These are phyloP conservation scores for Zoanthus solanderi DNA, from an alignment of 92 coral and sea anemone species.

Conservation along the genomic window DNA sequence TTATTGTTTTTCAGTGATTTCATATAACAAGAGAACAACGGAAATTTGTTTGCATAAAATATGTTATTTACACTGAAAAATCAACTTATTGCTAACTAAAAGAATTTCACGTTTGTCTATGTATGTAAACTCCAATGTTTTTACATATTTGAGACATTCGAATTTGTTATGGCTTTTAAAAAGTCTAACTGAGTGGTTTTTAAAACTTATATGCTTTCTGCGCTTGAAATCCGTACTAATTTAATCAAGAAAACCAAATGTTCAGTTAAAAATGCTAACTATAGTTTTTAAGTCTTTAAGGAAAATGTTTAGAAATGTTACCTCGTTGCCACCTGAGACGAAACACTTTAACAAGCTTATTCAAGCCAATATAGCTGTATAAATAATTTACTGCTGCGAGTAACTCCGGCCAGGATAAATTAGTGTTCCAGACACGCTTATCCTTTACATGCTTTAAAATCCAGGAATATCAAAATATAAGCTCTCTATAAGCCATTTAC, in stretches of 20 bases:
- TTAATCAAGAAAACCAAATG: not conserved
- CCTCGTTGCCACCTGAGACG: not conserved
- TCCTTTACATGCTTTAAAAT: too few relatives aligned
- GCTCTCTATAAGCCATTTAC: too few relatives aligned
- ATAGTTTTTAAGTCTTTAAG: not conserved
- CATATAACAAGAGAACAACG: not conserved
- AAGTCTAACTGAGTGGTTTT: not conserved
- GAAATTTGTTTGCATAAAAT: not conserved
- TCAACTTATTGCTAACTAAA: not conserved
- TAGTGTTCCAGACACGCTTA: not conserved
- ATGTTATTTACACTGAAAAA: not conserved
- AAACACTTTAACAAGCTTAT: not conserved
- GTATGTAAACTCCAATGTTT: not conserved
- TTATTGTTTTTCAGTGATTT: conserved; percentile 4
- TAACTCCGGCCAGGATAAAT: not conserved
- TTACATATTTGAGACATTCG: not conserved
- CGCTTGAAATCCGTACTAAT: not conserved
- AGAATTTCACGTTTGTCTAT: not conserved
- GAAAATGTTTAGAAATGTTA: not conserved
- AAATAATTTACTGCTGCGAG: not conserved
- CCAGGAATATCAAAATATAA: too few relatives aligned
- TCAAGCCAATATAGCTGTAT: not conserved
- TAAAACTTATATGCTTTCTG: not conserved
- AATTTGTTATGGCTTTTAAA: not conserved
- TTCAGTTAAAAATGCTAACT: not conserved